phyloP scores from a whole-genome alignment of 1,140 invertebrate genomes.

The Chrysoperla carnea region DNA sequence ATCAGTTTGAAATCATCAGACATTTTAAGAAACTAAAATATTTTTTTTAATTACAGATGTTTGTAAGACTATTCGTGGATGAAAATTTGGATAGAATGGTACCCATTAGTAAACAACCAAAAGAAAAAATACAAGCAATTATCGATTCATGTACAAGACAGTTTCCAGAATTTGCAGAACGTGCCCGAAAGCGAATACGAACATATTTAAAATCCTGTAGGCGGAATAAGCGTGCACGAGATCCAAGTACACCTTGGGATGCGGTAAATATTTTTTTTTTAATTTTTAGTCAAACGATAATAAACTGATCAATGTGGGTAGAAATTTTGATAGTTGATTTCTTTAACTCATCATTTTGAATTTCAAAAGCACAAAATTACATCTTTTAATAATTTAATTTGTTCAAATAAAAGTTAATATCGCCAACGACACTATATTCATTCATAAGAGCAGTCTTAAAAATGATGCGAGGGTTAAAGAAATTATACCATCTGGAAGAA shows the following conservation, averaged over 20 bases:
- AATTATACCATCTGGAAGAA: too few species aligned
- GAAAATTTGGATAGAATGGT: slow-evolving; percentile 93
- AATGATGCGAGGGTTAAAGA: too few species aligned
- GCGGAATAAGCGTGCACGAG: slow-evolving; percentile 79
- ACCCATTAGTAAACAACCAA: slow-evolving; percentile 93
- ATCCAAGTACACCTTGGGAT: slow-evolving; percentile 41
- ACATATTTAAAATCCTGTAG: slow-evolving; percentile 93
- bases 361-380: too few species aligned
- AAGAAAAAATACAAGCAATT: slow-evolving; percentile 95
- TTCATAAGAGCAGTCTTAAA: too few species aligned
- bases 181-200: slow-evolving; percentile 83
- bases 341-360: too few species aligned
- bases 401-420: too few species aligned
- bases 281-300: slow-evolving; percentile 6
- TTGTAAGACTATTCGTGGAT: slow-evolving; percentile 90
- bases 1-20: too few species aligned
- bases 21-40: too few species aligned
- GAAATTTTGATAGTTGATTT: too few species aligned
- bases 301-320: neutral
- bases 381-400: too few species aligned
- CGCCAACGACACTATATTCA: too few species aligned
- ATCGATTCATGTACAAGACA: slow-evolving; percentile 92
- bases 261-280: slow-evolving; percentile 34
- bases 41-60: slow-evolving; percentile 65
- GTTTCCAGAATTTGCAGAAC: slow-evolving; percentile 90